These are phyloP conservation scores for Halcyon badia DNA, from an alignment of 2,797 vertebrate species.

Conservation along the genomic window DNA sequence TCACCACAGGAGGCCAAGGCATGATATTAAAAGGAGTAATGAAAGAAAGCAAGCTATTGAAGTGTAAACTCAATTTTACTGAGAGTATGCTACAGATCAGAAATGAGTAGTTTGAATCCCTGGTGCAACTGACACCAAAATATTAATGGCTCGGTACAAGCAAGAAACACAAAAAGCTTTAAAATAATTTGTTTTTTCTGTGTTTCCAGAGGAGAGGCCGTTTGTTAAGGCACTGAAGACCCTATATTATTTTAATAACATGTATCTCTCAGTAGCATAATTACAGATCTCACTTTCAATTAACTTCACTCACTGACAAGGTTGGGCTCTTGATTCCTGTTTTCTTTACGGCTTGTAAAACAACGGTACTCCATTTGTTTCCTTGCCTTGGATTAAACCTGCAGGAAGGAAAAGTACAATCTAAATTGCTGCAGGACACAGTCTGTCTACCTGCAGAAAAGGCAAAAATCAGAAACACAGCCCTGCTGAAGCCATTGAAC, in stretches of 20 bases:
- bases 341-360: not conserved
- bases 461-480: not conserved
- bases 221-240: slow-evolving; percentile 8
- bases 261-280: not conserved
- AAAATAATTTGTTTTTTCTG: not conserved
- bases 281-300: not conserved
- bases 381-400: slow-evolving; percentile 4
- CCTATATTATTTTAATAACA: slow-evolving; percentile 4
- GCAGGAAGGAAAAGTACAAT: slow-evolving; percentile 25
- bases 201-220: not conserved
- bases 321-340: not conserved
- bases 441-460: not conserved
- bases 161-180: slow-evolving; percentile 17
- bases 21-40: slow-evolving; percentile 64
- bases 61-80: slow-evolving; percentile 55
- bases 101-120: slow-evolving; percentile 45
- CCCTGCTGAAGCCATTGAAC: not conserved
- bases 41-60: slow-evolving; percentile 59
- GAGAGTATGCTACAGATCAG: slow-evolving; percentile 31
- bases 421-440: not conserved
- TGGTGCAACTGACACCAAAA: slow-evolving; percentile 29
- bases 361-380: not conserved
- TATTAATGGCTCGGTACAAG: slow-evolving; percentile 28
- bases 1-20: slow-evolving; percentile 36
- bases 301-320: not conserved